phyloP scores from a whole-genome alignment of 2,888 invertebrate species.

The Candidula unifasciata region DNA sequence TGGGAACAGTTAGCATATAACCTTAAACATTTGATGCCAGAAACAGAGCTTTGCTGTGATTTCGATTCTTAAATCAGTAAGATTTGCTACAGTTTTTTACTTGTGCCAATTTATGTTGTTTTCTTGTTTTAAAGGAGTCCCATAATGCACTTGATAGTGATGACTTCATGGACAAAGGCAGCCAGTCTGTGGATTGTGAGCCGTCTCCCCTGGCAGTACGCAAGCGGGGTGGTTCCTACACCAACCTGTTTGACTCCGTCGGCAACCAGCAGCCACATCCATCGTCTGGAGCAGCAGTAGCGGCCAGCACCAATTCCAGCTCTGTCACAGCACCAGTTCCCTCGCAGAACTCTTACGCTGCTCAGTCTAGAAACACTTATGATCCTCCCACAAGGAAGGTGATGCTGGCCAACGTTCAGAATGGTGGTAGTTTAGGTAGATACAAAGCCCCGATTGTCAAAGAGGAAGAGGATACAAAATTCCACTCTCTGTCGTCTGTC shows the following conservation, averaged over 20 bases:
- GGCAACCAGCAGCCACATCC: conserved; percentile 43
- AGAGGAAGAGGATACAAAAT: conserved; percentile 60
- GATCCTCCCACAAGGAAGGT: conserved; percentile 41
- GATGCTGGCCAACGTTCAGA: conserved; percentile 29
- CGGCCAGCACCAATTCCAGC: conserved; percentile 52
- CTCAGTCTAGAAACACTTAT: conserved; percentile 54
- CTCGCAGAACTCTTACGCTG: conserved; percentile 47
- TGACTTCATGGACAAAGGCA: conserved; percentile 63
- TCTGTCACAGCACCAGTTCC: conserved; percentile 53
- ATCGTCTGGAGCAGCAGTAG: conserved; percentile 60
- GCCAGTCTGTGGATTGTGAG: conserved; percentile 65
- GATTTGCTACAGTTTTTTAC: background rate
- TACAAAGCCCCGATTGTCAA: conserved; percentile 60
- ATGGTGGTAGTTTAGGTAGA: conserved; percentile 46
- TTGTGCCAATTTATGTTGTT: background rate
- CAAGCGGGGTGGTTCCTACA: conserved; percentile 71
- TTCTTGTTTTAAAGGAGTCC: conserved; percentile 51
- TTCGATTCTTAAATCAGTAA: too few species aligned
- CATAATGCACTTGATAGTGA: conserved; percentile 60
- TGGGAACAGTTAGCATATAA: too few species aligned
- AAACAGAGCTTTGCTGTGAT: too few species aligned
- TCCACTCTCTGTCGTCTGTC: conserved; percentile 57
- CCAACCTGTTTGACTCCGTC: conserved; percentile 73
- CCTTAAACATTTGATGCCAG: too few species aligned
- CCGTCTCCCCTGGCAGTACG: conserved; percentile 60